Conservation (phyloP, 2,797 vertebrate genomes). For the Melopsittacus undulatus region DNA sequence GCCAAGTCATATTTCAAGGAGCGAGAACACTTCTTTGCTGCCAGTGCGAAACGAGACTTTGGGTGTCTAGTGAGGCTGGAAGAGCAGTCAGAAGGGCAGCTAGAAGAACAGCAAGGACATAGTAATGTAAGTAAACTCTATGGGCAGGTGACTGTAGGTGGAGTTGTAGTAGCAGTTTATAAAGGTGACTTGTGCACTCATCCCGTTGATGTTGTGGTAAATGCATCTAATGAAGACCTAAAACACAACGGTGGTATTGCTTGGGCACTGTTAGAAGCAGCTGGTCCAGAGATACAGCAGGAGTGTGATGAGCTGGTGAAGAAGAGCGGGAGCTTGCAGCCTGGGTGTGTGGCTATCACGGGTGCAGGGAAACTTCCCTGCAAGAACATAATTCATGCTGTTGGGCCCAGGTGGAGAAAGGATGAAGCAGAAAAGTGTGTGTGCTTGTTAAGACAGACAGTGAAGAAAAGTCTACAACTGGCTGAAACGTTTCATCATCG, state of each 20-base stretch:
- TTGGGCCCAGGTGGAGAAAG: constrained; percentile 80
- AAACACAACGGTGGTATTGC: constrained; percentile 81
- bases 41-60: constrained; percentile 1
- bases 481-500: constrained; percentile 59
- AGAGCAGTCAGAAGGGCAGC: constrained; percentile 60
- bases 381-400: constrained; percentile 83
- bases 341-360: constrained; percentile 72
- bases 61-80: constrained; percentile 79
- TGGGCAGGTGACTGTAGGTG: constrained; percentile 16
- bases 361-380: constrained; percentile 79
- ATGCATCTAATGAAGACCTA: constrained; percentile 83
- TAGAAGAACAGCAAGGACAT: neutral
- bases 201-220: constrained; percentile 82
- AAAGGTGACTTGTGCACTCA: constrained; percentile 79
- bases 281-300: constrained; percentile 81
- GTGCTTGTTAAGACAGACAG: constrained; percentile 55
- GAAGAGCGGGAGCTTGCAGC: constrained; percentile 47
- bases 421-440: neutral
- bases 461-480: constrained; percentile 74
- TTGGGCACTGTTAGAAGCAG: constrained; percentile 72
- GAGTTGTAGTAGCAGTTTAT: constrained; percentile 72
- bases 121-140: neutral
- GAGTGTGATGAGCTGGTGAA: constrained; percentile 70
- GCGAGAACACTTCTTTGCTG: constrained; percentile 51
- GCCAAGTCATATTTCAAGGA: constrained; percentile 81